phyloP scores from a whole-genome alignment of 1,140 invertebrate genomes.

The Chionoecetes opilio region DNA sequence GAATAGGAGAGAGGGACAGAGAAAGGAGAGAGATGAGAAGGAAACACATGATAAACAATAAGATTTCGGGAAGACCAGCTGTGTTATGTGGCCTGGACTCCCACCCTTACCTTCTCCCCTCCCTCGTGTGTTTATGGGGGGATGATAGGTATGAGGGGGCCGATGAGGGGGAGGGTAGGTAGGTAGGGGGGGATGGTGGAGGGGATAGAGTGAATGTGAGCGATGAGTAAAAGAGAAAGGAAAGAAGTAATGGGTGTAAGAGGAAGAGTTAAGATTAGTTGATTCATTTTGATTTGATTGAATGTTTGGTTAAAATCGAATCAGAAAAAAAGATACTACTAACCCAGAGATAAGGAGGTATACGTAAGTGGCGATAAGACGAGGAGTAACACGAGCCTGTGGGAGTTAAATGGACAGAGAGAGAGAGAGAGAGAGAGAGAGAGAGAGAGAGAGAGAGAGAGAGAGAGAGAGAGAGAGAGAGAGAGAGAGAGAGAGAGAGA shows the following conservation, averaged over 20 bases:
- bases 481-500: background rate
- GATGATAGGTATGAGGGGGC: background rate
- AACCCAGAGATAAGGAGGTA: background rate
- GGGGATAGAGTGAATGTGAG: slow-evolving; percentile 3
- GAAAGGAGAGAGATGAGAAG: background rate
- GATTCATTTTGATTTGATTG: background rate
- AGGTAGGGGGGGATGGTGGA: background rate
- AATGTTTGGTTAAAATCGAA: too few species aligned
- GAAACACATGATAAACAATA: background rate
- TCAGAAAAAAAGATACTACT: too few species aligned
- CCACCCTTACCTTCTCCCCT: background rate
- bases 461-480: slow-evolving; percentile 1
- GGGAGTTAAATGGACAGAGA: background rate
- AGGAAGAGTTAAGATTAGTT: background rate
- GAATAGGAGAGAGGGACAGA: background rate
- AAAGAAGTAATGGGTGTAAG: slow-evolving; percentile 4
- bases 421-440: background rate
- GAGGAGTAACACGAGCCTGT: background rate
- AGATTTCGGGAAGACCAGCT: background rate
- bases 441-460: slow-evolving; percentile 42
- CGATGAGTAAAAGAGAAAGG: background rate
- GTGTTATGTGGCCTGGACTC: background rate
- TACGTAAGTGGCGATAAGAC: background rate
- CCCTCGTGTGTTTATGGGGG: background rate
- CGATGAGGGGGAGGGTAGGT: background rate